phyloP scores from a whole-genome alignment of 1,140 invertebrate genomes.

The Drosophila navojoa region DNA sequence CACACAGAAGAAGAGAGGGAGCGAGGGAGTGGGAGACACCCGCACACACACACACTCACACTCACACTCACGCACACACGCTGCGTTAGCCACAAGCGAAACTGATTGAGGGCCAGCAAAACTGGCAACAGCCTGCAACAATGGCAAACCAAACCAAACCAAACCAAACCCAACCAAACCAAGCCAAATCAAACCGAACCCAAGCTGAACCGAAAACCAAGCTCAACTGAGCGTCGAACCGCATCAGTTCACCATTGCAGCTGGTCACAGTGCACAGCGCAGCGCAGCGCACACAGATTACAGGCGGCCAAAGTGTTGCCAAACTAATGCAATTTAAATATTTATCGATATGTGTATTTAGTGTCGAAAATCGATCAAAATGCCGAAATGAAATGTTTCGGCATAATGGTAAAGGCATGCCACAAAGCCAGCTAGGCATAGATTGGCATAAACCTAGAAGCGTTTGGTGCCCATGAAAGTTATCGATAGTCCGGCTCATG shows the following conservation, averaged over 20 bases:
- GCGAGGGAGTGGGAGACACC: slow-evolving; percentile 11
- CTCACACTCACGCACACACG: slow-evolving; percentile 13
- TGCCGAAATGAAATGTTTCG: too few relatives aligned
- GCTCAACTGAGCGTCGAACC: slow-evolving; percentile 17
- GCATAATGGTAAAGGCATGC: too few relatives aligned
- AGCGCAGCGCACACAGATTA: neutral
- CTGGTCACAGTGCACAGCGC: slow-evolving; percentile 12
- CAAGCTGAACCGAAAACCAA: slow-evolving; percentile 12
- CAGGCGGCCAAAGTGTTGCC: too few relatives aligned
- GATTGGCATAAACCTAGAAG: too few relatives aligned
- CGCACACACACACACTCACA: slow-evolving; percentile 5
- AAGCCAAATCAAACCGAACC: neutral
- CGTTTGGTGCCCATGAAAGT: too few relatives aligned
- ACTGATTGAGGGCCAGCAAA: neutral
- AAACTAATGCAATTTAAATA: too few relatives aligned
- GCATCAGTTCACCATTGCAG: slow-evolving; percentile 36
- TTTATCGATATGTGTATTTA: too few relatives aligned
- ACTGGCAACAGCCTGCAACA: slow-evolving; percentile 25
- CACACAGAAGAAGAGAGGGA: neutral
- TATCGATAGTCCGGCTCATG: too few relatives aligned
- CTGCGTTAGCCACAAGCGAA: slow-evolving; percentile 16
- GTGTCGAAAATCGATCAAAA: too few relatives aligned
- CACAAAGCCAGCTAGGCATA: too few relatives aligned
- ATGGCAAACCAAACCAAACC: neutral
- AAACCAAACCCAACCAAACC: neutral